Conservation (phyloP, 2,888 invertebrate genomes). For the Dynastes grantii region DNA sequence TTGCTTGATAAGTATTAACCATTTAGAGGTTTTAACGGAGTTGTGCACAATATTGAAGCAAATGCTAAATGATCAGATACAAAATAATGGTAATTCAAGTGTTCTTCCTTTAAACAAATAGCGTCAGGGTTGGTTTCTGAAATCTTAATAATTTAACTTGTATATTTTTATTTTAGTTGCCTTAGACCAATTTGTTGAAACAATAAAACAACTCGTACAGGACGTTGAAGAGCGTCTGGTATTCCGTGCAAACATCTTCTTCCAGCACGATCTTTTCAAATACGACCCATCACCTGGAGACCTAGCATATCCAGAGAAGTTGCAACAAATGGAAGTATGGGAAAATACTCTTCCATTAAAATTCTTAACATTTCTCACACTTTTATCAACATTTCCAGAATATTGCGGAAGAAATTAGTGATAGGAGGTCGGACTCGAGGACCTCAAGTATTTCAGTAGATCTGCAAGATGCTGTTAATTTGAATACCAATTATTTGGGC, state of each 20-base stretch:
- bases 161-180: conserved; percentile 53
- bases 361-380: conserved; percentile 4
- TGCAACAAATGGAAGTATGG: conserved; percentile 95
- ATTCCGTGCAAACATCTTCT: conserved; percentile 94
- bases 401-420: conserved; percentile 65
- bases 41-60: conserved; percentile 95
- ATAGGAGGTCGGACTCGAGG: conserved; percentile 78
- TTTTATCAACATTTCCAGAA: conserved; percentile 56
- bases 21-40: conserved; percentile 97
- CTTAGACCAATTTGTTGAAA: conserved; percentile 78
- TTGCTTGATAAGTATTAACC: conserved; percentile 95
- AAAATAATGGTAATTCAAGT: conserved; percentile 77
- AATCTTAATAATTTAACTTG: not conserved
- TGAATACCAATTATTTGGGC: conserved; percentile 70
- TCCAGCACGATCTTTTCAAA: conserved; percentile 91
- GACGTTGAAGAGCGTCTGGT: conserved; percentile 98
- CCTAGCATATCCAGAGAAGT: conserved; percentile 97
- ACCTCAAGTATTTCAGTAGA: conserved; percentile 80
- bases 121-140: too few relatives aligned
- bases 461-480: conserved; percentile 82
- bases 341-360: not conserved
- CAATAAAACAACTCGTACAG: conserved; percentile 87
- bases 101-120: not conserved
- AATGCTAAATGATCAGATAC: conserved; percentile 91
- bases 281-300: conserved; percentile 95